These are phyloP conservation scores for Merops nubicus DNA, from an alignment of 2,113 vertebrate genomes.

Conservation along the genomic window DNA sequence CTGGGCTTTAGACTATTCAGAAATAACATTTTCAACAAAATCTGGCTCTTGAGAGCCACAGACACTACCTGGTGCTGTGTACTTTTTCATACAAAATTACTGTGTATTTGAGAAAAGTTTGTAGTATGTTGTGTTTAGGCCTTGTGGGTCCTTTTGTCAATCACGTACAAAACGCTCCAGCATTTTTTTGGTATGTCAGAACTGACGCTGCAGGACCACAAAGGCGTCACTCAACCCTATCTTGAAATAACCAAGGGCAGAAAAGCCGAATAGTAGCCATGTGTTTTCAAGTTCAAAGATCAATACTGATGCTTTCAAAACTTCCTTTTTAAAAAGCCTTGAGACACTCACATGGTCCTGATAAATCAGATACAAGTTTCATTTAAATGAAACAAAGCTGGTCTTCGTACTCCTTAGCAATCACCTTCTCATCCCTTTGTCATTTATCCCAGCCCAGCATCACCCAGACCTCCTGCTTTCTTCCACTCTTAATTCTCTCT, in stretches of 20 bases:
- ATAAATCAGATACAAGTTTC: not conserved
- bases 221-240: not conserved
- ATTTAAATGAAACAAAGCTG: not conserved
- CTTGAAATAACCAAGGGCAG: not conserved
- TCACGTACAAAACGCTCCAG: not conserved
- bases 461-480: not conserved
- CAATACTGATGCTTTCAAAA: not conserved
- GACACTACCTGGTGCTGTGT: not conserved
- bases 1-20: not conserved
- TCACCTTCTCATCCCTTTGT: not conserved
- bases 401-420: not conserved
- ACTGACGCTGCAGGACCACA: not conserved
- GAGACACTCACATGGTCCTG: not conserved
- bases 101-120: not conserved
- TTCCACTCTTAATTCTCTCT: not conserved
- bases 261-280: rapidly evolving
- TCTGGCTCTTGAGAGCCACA: not conserved
- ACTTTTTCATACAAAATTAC: not conserved
- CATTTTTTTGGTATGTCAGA: not conserved
- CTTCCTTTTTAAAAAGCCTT: not conserved
- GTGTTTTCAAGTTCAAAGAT: not conserved
- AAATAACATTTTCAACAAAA: not conserved
- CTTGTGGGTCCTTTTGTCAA: not conserved
- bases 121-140: not conserved
- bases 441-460: not conserved